A percentile compares a stretch with the other conserved stretches of the same genome.
Conservation (phyloP, 2,888 invertebrate genomes). For the Hymenopus coronatus region DNA sequence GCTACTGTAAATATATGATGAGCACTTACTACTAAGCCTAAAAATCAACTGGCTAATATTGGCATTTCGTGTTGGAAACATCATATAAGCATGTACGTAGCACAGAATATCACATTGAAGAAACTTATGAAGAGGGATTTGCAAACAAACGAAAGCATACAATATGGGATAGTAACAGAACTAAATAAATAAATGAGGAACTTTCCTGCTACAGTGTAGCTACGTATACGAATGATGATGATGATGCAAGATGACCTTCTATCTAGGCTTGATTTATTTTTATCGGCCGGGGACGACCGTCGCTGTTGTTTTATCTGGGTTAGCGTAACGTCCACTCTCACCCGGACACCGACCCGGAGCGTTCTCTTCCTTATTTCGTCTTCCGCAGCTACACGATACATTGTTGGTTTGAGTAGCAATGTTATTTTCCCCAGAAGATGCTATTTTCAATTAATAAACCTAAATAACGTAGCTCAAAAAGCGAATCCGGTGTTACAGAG, state of each 20-base stretch:
- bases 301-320: background rate
- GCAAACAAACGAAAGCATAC: background rate
- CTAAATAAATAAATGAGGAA: background rate
- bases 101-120: background rate
- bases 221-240: background rate
- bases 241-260: background rate
- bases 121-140: background rate
- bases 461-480: too few relatives aligned
- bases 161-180: background rate
- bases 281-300: background rate
- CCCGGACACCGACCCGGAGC: background rate
- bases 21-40: too few relatives aligned
- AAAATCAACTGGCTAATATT: too few relatives aligned
- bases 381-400: background rate
- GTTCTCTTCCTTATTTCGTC: background rate
- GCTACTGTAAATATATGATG: too few relatives aligned
- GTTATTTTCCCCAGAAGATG: too few relatives aligned
- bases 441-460: too few relatives aligned
- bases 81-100: background rate
- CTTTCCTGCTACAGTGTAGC: too few relatives aligned
- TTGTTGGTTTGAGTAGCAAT: too few relatives aligned
- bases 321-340: background rate
- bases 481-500: too few relatives aligned
- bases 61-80: too few relatives aligned
- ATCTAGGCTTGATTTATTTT: background rate